A percentile compares a stretch with the other conserved stretches of the same genome.
These are phyloP conservation scores for Branchipolynoe longqiensis DNA, from an alignment of 2,888 invertebrate species.

Conservation along the genomic window DNA sequence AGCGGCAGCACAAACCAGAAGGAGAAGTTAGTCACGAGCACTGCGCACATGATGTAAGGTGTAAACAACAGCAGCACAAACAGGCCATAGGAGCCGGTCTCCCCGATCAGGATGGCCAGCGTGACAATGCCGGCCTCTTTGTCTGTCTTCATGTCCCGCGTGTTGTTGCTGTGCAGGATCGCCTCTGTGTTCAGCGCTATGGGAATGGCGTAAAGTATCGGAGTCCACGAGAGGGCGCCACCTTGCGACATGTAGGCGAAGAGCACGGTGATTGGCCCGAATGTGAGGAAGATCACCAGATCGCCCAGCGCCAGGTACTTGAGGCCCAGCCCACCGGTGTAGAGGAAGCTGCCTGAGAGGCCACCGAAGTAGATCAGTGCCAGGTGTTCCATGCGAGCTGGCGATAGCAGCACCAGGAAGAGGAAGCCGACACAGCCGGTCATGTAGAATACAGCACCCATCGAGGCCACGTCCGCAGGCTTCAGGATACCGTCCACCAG, in stretches of 20 bases:
- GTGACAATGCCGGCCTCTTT: slow-evolving; percentile 95
- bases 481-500: slow-evolving; percentile 95
- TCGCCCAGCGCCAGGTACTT: slow-evolving; percentile 98
- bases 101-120: slow-evolving; percentile 95
- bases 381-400: slow-evolving; percentile 96
- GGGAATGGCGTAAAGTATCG: slow-evolving; percentile 95
- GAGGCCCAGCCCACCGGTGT: slow-evolving; percentile 96
- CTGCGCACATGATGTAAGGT: slow-evolving; percentile 90
- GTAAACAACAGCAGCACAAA: slow-evolving; percentile 94
- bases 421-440: slow-evolving; percentile 93
- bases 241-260: slow-evolving; percentile 97
- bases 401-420: slow-evolving; percentile 89
- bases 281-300: slow-evolving; percentile 93
- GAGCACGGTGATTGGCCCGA: slow-evolving; percentile 95
- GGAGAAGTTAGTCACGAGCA: slow-evolving; percentile 91
- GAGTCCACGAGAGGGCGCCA: slow-evolving; percentile 92
- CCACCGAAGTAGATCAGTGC: slow-evolving; percentile 97
- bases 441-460: slow-evolving; percentile 93
- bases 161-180: slow-evolving; percentile 96
- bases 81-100: slow-evolving; percentile 93
- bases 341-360: slow-evolving; percentile 95
- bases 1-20: slow-evolving; percentile 94
- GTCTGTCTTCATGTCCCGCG: slow-evolving; percentile 94
- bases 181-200: slow-evolving; percentile 96
- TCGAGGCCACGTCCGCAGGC: slow-evolving; percentile 91